These are phyloP conservation scores for Salvelinus fontinalis DNA, from an alignment of 2,113 vertebrate genomes.

Conservation along the genomic window DNA sequence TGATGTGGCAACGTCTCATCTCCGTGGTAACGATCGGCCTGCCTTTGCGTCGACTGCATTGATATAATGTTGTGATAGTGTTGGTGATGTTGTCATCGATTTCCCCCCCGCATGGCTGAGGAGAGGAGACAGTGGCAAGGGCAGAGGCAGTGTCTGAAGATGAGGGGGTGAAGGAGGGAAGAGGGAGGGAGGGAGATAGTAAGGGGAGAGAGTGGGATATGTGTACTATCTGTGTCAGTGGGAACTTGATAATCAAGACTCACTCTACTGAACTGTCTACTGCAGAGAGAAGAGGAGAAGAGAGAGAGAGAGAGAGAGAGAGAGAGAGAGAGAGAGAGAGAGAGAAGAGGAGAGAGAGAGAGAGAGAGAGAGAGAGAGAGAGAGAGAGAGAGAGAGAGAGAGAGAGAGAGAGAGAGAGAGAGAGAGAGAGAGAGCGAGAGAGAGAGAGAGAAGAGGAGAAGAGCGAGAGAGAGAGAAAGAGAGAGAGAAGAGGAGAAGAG, in stretches of 20 bases:
- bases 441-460: slow-evolving; percentile 3
- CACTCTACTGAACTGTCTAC: slow-evolving; percentile 32
- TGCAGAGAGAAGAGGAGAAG: slow-evolving; percentile 9
- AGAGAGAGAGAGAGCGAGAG: too few species aligned
- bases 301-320: too few species aligned
- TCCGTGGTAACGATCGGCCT: slow-evolving; percentile 42
- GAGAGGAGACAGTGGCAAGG: neutral
- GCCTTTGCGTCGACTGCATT: slow-evolving; percentile 32
- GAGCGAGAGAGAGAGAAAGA: too few species aligned
- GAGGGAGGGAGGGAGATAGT: neutral
- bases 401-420: too few species aligned
- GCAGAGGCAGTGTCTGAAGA: too few species aligned
- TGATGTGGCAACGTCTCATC: slow-evolving; percentile 30
- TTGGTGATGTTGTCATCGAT: slow-evolving; percentile 51
- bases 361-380: too few species aligned
- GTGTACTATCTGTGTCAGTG: slow-evolving; percentile 26
- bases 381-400: too few species aligned
- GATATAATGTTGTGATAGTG: slow-evolving; percentile 56
- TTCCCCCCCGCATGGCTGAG: slow-evolving; percentile 21
- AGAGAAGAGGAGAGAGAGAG: too few species aligned
- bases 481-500: too few species aligned
- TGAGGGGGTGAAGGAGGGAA: too few species aligned
- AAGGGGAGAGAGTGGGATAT: slow-evolving; percentile 1
- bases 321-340: too few species aligned
- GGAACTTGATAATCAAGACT: too few species aligned